Evolutionary conservation across 1,140 invertebrate species (phyloP), one percentile per base, ranked within the genome.

Genomic region (Diuraphis noxia): DNA sequence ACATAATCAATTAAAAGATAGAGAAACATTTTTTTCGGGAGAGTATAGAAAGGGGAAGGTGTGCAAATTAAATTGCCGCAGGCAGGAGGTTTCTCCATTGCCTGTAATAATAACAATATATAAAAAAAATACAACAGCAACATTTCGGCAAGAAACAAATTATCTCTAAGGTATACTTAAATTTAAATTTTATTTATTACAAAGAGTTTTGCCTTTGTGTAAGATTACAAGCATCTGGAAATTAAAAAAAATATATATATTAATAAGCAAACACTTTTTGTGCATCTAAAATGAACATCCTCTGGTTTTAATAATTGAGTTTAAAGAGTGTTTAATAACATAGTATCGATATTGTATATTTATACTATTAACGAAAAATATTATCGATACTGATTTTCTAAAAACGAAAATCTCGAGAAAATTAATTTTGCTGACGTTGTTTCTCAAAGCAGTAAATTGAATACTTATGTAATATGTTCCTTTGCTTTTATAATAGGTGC

Each of bases 1-100:
- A 91, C 63, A 82, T 91, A 81, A 91, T 91, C 89, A 91, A 91
- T 91, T 91, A 91, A 91, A 91, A 81, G 72, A 91, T 91, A 91
- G 89, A 82, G 43, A 82, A 82, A 46, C 41, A 23, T 36, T 81
- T 38, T 86, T 49, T 49, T 79, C 1, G n/a, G 46, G 25, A 77
- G n/a, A n/a, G 17, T 46, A 91, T 81, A 49, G 43, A 79, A 46
- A 30, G 30, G 77, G 72, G 34, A 52, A 79, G 89, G 89, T 81
- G 89, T 91, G 77, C 43, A 91, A 91, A 91, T 91, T 91, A 91
- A 82, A 91, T 91, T 91, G 77, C 89, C 43, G 43, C 89, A 79
- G 43, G 88, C 88, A 34, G 72, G 43, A 46, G 88, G 88, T 89
- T 79, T 89, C 9, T 25, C 77, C 34, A 46, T 36, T 25, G 56